Conservation (phyloP, 2,113 vertebrate species). For the Neolamprologus cancellatus region DNA sequence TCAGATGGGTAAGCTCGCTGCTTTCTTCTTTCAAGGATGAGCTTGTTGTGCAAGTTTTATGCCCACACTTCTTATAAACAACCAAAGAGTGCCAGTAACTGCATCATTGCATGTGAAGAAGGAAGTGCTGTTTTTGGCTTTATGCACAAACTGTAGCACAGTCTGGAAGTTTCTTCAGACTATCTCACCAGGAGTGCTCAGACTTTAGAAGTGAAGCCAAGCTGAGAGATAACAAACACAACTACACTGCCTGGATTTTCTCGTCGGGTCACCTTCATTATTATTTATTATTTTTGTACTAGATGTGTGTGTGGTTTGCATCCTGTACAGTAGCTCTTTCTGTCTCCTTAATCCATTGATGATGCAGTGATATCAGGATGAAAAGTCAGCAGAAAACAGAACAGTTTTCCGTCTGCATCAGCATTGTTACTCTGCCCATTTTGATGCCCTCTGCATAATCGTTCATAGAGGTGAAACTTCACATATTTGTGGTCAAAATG, state of each 20-base stretch:
- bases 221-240: background rate
- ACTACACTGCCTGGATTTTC: background rate
- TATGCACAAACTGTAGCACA: background rate
- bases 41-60: background rate
- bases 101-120: background rate
- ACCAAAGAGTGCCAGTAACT: background rate
- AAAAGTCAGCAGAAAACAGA: background rate
- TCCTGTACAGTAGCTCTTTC: background rate
- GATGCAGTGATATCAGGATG: background rate
- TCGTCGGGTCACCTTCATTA: background rate
- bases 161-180: background rate
- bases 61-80: background rate
- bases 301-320: background rate
- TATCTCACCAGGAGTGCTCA: background rate
- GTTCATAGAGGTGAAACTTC: background rate
- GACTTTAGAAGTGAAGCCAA: background rate
- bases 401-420: background rate
- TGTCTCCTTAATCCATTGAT: background rate
- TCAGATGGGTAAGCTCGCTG: background rate
- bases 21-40: background rate
- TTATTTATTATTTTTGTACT: background rate
- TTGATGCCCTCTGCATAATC: background rate
- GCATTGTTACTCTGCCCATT: background rate
- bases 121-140: background rate
- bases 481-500: background rate